A percentile compares a stretch with the other conserved stretches of the same genome.
Evolutionary conservation across 2,888 invertebrate species (phyloP).

Genomic region (Ischnus inquisitorius): DNA sequence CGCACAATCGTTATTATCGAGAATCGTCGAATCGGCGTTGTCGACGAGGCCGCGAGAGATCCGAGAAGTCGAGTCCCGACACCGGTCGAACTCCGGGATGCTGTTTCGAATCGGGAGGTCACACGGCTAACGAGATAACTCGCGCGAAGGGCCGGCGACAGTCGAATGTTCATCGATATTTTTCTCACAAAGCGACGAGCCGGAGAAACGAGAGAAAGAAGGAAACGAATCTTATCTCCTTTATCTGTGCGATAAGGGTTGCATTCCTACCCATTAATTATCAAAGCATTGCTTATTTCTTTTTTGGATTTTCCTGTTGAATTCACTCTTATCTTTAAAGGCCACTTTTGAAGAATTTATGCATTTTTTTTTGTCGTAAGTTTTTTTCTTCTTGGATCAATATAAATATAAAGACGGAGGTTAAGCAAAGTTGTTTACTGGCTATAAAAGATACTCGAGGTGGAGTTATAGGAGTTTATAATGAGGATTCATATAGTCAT

Average conservation of each 20-base stretch:
- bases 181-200: neutral
- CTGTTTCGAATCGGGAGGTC: neutral
- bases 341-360: constrained; percentile 14
- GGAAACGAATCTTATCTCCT: neutral
- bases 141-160: neutral
- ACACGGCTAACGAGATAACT: constrained; percentile 12
- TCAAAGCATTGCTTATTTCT: neutral
- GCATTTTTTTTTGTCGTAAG: neutral
- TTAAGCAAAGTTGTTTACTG: constrained; percentile 21
- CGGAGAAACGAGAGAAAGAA: neutral
- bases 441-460: neutral
- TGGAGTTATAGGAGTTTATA: constrained; percentile 9
- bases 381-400: neutral
- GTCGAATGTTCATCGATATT: constrained; percentile 22
- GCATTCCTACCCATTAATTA: neutral
- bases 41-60: neutral
- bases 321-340: neutral
- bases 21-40: constrained; percentile 2
- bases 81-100: neutral
- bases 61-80: neutral
- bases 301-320: neutral
- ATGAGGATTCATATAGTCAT: constrained; percentile 44
- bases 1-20: neutral
- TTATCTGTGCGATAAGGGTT: constrained; percentile 16
- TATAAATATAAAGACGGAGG: neutral